A percentile compares a stretch with the other conserved stretches of the same genome.
Evolutionary conservation across 2,797 vertebrate species (phyloP).

Genomic region (Gymnoscopelus braueri): DNA sequence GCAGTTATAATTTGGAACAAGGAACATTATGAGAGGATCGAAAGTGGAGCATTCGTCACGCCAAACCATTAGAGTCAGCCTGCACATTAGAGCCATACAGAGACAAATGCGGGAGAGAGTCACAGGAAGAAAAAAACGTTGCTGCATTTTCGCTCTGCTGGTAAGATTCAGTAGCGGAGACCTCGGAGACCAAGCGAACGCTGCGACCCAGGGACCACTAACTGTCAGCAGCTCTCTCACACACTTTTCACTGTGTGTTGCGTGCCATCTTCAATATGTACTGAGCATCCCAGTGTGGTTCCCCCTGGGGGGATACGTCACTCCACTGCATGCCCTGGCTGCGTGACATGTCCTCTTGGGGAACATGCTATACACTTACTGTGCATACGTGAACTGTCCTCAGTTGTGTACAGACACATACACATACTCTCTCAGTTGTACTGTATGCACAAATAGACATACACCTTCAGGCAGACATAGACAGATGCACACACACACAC

Average conservation of each 20-base stretch:
- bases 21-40: not conserved
- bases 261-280: slow-evolving; percentile 58
- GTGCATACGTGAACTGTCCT: not conserved
- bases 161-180: slow-evolving; percentile 29
- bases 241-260: slow-evolving; percentile 32
- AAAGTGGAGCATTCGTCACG: slow-evolving; percentile 13
- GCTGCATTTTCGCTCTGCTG: not conserved
- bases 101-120: slow-evolving; percentile 7
- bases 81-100: slow-evolving; percentile 3
- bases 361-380: not conserved
- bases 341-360: slow-evolving; percentile 31
- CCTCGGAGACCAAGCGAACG: slow-evolving; percentile 34
- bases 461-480: not conserved
- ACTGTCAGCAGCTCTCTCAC: slow-evolving; percentile 58
- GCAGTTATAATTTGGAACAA: not conserved
- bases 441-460: not conserved
- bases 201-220: slow-evolving; percentile 21
- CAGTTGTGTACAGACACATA: not conserved
- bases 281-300: slow-evolving; percentile 40
- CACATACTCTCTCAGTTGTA: not conserved
- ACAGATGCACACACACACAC: slow-evolving; percentile 1
- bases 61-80: slow-evolving; percentile 8
- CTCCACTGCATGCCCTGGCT: slow-evolving; percentile 25
- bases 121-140: slow-evolving; percentile 10
- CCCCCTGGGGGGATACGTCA: slow-evolving; percentile 37